These are phyloP conservation scores for Brachionus rubens DNA, from an alignment of 1,140 invertebrate genomes.

Conservation along the genomic window DNA sequence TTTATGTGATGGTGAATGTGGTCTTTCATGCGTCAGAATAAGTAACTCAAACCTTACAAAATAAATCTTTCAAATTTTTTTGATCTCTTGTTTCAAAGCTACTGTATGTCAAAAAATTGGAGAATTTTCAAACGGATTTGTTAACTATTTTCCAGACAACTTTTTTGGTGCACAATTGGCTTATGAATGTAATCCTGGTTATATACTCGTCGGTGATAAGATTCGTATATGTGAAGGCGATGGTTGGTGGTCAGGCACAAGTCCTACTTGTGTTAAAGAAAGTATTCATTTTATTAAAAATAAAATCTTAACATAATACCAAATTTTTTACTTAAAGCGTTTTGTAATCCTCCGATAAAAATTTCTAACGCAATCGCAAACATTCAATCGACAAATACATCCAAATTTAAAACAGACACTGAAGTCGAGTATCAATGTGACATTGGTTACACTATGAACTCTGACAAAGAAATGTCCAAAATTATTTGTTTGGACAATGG, in stretches of 20 bases:
- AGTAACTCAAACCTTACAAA: conserved; percentile 61
- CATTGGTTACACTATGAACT: conserved; percentile 1
- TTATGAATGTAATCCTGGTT: conserved; percentile 61
- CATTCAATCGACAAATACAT: background rate
- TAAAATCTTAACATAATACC: background rate
- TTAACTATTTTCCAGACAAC: conserved; percentile 51
- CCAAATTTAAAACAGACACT: conserved; percentile 31
- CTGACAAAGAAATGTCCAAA: background rate
- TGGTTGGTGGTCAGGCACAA: conserved; percentile 59
- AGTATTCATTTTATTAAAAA: background rate
- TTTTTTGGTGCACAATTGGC: conserved; percentile 57
- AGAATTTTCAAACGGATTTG: conserved; percentile 42
- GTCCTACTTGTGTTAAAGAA: conserved; percentile 53
- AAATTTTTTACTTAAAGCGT: background rate
- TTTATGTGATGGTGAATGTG: conserved; percentile 89
- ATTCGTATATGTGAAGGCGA: conserved; percentile 61
- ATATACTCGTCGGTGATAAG: conserved; percentile 56
- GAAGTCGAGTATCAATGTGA: conserved; percentile 42
- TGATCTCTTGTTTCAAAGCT: background rate
- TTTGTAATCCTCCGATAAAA: background rate
- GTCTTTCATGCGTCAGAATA: conserved; percentile 92
- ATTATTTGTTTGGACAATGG: conserved; percentile 31
- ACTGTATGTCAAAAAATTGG: conserved; percentile 36
- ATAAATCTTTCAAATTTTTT: background rate
- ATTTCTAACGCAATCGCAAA: conserved; percentile 40